Evolutionary conservation across 2,888 invertebrate species (phyloP).

Genomic region (Ligdia adustata): DNA sequence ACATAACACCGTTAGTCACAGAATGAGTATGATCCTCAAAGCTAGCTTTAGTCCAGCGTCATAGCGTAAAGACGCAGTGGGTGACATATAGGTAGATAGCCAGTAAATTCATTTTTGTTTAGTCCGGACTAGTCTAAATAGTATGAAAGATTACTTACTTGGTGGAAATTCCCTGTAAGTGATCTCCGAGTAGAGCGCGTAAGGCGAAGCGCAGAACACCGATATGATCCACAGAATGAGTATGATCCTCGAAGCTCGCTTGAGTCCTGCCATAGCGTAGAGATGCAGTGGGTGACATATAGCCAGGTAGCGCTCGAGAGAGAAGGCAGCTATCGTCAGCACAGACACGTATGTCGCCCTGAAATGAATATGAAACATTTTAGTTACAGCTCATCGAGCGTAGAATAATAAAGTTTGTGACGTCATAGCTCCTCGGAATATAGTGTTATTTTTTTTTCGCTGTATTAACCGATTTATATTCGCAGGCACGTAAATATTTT

Average conservation of each 20-base stretch:
- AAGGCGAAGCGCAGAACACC: slow-evolving; percentile 90
- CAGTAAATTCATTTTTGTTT: no score
- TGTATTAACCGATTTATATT: no score
- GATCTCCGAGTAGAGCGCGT: slow-evolving; percentile 89
- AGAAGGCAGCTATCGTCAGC: slow-evolving; percentile 95
- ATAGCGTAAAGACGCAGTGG: slow-evolving; percentile 92
- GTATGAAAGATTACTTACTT: slow-evolving; percentile 69
- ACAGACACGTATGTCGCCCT: slow-evolving; percentile 96
- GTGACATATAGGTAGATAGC: slow-evolving; percentile 96
- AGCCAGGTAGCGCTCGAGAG: slow-evolving; percentile 94
- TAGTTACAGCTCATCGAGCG: no score
- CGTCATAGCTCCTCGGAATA: no score
- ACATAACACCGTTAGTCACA: slow-evolving; percentile 91
- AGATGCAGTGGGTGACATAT: slow-evolving; percentile 95
- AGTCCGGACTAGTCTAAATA: no score
- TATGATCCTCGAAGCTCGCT: slow-evolving; percentile 91
- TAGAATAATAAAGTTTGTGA: no score
- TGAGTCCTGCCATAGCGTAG: slow-evolving; percentile 91
- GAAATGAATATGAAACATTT: slow-evolving; percentile 57
- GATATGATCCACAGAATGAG: slow-evolving; percentile 90
- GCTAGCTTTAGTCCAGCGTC: slow-evolving; percentile 91
- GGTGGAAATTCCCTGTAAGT: slow-evolving; percentile 90
- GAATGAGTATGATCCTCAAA: slow-evolving; percentile 88
- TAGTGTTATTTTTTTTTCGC: no score
- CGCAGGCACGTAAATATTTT: no score